Evolutionary conservation across 2,888 invertebrate species (phyloP), one percentile per base, ranked within the genome.

Genomic region (Azorinus chamasolen): DNA sequence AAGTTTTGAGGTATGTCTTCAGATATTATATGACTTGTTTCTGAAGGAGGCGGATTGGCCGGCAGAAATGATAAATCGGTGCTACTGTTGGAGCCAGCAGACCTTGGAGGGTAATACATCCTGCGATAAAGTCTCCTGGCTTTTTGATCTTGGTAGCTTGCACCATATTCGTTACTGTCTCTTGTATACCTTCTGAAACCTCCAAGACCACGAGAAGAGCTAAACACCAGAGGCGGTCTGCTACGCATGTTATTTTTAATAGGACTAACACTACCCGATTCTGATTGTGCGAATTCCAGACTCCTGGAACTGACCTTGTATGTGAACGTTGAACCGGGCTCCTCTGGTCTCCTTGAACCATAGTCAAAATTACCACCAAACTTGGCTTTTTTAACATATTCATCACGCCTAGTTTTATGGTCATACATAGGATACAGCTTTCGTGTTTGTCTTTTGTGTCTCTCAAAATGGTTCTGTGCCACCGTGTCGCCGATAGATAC

Each of bases 371-470:
- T 32, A 6, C 32, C 32, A 32, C 32, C 32, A 32, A 32, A 32
- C 27, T 73, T 73, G 22, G 66, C 54, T 37, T 58, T 72, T 12
- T 54, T 71, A 5, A 55, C 59, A 12, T 39, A 48, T 45, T 80
- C 80, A n/a, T 70, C 70, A 32, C 54, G 45, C 27, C 50, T 57
- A 6, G 69, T 50, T n/a, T 69, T 53, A 37, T 68, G 50, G 43
- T 80, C 80, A 55, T 73, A 80, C 73, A 80, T 76, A 4, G 80
- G 80, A 58, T 80, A 80, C 8, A 51, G 59, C 58, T 80, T 69
- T 51, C 80, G 64, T 14, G 73, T 62, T 32, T 76, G 62, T 24
- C 58, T 43, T 48, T 73, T 76, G 8, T 65, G 50, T 46, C 43
- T 65, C 16, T 73, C 70, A 45, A 54, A 48, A 39, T 70, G 63